Evolutionary conservation across 2,888 invertebrate genomes (phyloP).

Genomic region (Eupithecia subfuscata): DNA sequence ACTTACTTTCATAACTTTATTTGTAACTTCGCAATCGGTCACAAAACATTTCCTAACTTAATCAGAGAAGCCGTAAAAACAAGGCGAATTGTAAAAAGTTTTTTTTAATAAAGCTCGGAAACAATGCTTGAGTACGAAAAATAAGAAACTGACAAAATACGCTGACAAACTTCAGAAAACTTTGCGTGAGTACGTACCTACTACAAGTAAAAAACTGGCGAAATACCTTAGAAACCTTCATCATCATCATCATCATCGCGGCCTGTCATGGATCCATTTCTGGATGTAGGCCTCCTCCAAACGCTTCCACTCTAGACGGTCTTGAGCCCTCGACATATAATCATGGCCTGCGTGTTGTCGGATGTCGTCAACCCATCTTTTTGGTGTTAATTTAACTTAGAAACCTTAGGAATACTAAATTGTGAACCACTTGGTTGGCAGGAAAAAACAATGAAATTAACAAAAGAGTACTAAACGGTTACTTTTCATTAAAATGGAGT

Average conservation of each 20-base stretch:
- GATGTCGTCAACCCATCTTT: too few species aligned
- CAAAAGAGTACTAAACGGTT: slow-evolving; percentile 26
- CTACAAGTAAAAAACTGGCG: background rate
- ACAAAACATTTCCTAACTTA: slow-evolving; percentile 16
- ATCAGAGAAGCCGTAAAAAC: slow-evolving; percentile 25
- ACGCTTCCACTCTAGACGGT: too few species aligned
- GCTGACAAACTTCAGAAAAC: background rate
- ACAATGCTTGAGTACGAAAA: slow-evolving; percentile 28
- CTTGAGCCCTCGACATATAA: too few species aligned
- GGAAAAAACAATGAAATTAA: slow-evolving; percentile 20
- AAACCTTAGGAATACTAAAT: slow-evolving; percentile 23
- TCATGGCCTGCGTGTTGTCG: too few species aligned
- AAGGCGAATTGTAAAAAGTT: slow-evolving; percentile 27
- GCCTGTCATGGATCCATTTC: too few species aligned
- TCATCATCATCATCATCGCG: too few species aligned
- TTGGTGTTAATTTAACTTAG: too few species aligned
- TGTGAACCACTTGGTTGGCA: background rate
- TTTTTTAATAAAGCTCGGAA: slow-evolving; percentile 25
- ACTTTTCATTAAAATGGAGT: slow-evolving; percentile 28
- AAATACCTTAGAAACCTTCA: background rate
- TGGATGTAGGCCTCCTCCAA: too few species aligned
- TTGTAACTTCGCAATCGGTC: background rate
- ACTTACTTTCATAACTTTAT: background rate
- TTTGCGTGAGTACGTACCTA: background rate
- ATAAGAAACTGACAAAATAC: slow-evolving; percentile 18